These are phyloP conservation scores for Metellina segmentata DNA, from an alignment of 2,888 invertebrate genomes.

Conservation along the genomic window DNA sequence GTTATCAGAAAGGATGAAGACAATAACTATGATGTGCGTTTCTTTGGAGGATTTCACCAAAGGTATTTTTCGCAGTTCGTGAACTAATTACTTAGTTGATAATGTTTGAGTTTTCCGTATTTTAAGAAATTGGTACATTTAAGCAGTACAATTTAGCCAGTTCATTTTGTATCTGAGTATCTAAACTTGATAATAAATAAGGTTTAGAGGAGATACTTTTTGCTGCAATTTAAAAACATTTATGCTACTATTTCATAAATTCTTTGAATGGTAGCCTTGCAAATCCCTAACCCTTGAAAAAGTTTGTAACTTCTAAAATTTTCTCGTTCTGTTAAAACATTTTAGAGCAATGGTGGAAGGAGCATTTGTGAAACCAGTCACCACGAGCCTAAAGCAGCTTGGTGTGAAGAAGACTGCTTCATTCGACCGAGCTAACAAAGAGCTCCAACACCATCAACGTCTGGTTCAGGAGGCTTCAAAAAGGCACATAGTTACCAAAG, in stretches of 20 bases:
- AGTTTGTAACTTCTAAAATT: neutral
- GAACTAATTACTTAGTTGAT: neutral
- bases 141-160: too few species aligned
- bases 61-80: slow-evolving; percentile 78
- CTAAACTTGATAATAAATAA: too few species aligned
- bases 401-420: slow-evolving; percentile 73
- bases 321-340: neutral
- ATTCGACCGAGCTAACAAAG: slow-evolving; percentile 85
- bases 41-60: slow-evolving; percentile 89
- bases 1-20: slow-evolving; percentile 84
- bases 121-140: too few species aligned
- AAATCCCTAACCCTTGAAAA: neutral
- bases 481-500: neutral
- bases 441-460: slow-evolving; percentile 86
- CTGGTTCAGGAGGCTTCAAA: slow-evolving; percentile 66
- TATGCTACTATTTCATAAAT: too few species aligned
- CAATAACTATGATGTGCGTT: slow-evolving; percentile 87
- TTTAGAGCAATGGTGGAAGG: slow-evolving; percentile 86
- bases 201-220: too few species aligned
- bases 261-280: neutral
- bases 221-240: too few species aligned
- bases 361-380: slow-evolving; percentile 86
- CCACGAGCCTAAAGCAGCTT: slow-evolving; percentile 81
- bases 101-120: neutral
- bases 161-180: too few species aligned